Conservation (phyloP, 2,113 vertebrate genomes). For the Oryzias javanicus region DNA sequence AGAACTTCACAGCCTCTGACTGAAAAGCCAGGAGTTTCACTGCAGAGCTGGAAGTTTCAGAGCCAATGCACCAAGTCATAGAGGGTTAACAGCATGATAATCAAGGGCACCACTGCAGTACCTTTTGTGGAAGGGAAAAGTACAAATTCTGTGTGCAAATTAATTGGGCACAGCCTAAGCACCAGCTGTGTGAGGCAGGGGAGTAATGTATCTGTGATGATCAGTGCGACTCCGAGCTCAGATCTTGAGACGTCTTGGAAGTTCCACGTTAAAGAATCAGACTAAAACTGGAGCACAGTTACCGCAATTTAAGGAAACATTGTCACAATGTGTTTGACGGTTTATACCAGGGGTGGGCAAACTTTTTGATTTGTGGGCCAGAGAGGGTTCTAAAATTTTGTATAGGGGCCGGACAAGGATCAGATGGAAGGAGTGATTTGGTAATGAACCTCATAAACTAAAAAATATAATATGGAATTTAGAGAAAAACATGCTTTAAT, state of each 20-base stretch:
- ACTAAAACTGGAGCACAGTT: background rate
- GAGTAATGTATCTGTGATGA: background rate
- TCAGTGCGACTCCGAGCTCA: constrained; percentile 1
- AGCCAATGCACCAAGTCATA: constrained; percentile 1
- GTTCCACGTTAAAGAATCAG: background rate
- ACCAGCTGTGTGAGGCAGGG: constrained; percentile 1
- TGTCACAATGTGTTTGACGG: too few species aligned
- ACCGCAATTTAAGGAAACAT: too few species aligned
- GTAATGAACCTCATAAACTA: too few species aligned
- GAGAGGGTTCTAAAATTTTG: too few species aligned
- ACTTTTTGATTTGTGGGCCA: too few species aligned
- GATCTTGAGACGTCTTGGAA: constrained; percentile 1
- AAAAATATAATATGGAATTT: too few species aligned
- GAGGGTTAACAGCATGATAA: constrained; percentile 12
- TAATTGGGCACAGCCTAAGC: constrained; percentile 1
- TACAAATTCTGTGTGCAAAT: constrained; percentile 5
- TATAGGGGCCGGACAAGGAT: too few species aligned
- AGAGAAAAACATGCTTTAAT: too few species aligned
- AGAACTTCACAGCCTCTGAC: constrained; percentile 11
- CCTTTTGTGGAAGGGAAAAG: constrained; percentile 3
- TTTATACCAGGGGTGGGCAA: too few species aligned
- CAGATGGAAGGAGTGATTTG: too few species aligned
- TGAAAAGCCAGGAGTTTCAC: background rate
- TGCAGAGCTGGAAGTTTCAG: background rate
- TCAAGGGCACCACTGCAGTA: constrained; percentile 7